phyloP scores from a whole-genome alignment of 2,797 vertebrate species.

The Argentina silus region DNA sequence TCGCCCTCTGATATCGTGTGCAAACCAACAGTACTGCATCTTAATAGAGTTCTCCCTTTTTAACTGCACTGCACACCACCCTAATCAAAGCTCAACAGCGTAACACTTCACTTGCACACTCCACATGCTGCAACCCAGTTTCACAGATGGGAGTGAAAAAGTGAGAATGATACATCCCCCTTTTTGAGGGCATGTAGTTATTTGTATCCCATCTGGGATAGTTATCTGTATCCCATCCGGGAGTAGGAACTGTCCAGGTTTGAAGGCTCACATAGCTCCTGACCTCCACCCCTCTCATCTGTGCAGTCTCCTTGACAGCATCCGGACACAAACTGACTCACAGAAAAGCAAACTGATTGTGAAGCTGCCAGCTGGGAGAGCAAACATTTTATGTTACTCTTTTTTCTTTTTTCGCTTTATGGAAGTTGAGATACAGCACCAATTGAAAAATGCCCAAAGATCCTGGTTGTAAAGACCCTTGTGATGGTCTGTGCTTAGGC shows the following conservation, averaged over 20 bases:
- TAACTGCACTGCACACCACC: not conserved
- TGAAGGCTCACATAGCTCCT: conserved; percentile 24
- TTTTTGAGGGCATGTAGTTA: conserved; percentile 2
- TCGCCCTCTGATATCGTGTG: not conserved
- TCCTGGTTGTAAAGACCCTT: too few species aligned
- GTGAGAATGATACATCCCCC: not conserved
- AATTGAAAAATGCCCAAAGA: not conserved
- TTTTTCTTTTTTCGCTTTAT: conserved; percentile 24
- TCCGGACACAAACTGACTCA: not conserved
- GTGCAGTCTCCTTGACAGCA: conserved; percentile 38
- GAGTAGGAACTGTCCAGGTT: conserved; percentile 28
- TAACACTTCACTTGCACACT: not conserved
- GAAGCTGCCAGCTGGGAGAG: conserved; percentile 40
- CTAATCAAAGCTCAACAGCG: not conserved
- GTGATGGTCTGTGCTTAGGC: too few species aligned
- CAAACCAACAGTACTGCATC: not conserved
- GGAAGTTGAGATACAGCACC: conserved; percentile 29
- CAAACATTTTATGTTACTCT: conserved; percentile 21
- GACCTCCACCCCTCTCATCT: conserved; percentile 37
- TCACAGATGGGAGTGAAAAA: not conserved
- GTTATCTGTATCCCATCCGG: conserved; percentile 20
- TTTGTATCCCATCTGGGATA: too few species aligned
- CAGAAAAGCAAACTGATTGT: conserved; percentile 33
- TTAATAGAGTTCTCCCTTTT: not conserved
- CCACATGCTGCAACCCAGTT: not conserved